These are phyloP conservation scores for Trididemnum clinides DNA, from an alignment of 23 tunicate species.

Conservation along the genomic window DNA sequence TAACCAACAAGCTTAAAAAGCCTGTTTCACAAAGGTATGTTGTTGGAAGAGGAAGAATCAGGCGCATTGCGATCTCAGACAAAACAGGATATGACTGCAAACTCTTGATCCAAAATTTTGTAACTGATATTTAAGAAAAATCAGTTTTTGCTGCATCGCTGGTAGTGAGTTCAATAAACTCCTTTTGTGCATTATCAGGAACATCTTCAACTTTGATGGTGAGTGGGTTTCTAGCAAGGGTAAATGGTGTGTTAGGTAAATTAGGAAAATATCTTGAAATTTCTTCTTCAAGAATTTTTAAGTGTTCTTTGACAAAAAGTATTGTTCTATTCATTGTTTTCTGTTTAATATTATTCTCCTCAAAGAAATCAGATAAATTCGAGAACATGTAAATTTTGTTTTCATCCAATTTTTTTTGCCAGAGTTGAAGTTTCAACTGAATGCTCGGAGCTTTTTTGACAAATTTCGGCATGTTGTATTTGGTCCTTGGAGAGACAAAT, in stretches of 20 bases:
- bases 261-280: no score
- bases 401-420: slow-evolving; percentile 38
- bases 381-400: no score
- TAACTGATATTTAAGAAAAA: no score
- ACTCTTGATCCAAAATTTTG: no score
- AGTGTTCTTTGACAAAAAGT: slow-evolving; percentile 54
- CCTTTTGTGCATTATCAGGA: slow-evolving; percentile 59
- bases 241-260: no score
- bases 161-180: slow-evolving; percentile 37
- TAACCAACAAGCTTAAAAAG: no score
- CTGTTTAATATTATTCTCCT: slow-evolving; percentile 53
- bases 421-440: slow-evolving; percentile 31
- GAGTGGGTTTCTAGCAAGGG: slow-evolving; percentile 57
- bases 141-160: no score
- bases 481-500: no score
- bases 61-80: not conserved
- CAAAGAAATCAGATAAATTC: slow-evolving; percentile 44
- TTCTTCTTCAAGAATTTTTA: slow-evolving; percentile 50
- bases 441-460: slow-evolving; percentile 39
- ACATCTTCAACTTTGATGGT: slow-evolving; percentile 56
- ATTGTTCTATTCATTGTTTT: slow-evolving; percentile 54
- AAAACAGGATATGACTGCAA: no score
- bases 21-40: no score
- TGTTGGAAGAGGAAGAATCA: not conserved
- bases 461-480: slow-evolving; percentile 56